Evolutionary conservation across 2,888 invertebrate species (phyloP).

Genomic region (Caenorhabditis becei): DNA sequence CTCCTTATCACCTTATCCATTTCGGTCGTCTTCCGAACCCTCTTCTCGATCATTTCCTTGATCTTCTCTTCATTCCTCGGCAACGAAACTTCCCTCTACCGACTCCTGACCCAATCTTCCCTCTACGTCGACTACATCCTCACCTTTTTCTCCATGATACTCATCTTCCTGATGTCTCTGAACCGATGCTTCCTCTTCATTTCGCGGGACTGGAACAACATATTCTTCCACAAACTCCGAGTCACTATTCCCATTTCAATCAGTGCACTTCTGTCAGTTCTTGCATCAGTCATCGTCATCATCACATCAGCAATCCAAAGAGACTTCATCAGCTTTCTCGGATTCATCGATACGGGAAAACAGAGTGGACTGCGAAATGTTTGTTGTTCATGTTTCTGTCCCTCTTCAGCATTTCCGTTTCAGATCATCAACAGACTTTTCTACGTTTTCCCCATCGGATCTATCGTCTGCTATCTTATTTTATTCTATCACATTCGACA

Average conservation of each 20-base stretch:
- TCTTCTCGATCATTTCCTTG: neutral
- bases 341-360: conserved; percentile 17
- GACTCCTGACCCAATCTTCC: neutral
- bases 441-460: conserved; percentile 20
- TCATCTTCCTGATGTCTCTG: conserved; percentile 18
- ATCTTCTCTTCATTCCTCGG: neutral
- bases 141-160: conserved; percentile 10
- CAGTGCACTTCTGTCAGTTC: neutral
- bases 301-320: neutral
- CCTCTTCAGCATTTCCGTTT: neutral
- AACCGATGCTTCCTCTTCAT: conserved; percentile 22
- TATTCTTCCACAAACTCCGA: conserved; percentile 7
- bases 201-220: neutral
- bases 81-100: neutral
- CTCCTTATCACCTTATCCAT: conserved; percentile 2
- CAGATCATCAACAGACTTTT: conserved; percentile 12
- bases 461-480: conserved; percentile 15
- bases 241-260: neutral
- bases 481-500: conserved; percentile 1
- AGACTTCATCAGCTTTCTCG: neutral
- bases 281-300: neutral
- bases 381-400: neutral
- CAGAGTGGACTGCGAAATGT: conserved; percentile 2
- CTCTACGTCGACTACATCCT: conserved; percentile 12
- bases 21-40: conserved; percentile 17